Percentiles rank a stretch among this genome's conserved stretches.
These are phyloP conservation scores for Microplitis deprimator DNA, from an alignment of 2,888 invertebrate species.

Conservation along the genomic window DNA sequence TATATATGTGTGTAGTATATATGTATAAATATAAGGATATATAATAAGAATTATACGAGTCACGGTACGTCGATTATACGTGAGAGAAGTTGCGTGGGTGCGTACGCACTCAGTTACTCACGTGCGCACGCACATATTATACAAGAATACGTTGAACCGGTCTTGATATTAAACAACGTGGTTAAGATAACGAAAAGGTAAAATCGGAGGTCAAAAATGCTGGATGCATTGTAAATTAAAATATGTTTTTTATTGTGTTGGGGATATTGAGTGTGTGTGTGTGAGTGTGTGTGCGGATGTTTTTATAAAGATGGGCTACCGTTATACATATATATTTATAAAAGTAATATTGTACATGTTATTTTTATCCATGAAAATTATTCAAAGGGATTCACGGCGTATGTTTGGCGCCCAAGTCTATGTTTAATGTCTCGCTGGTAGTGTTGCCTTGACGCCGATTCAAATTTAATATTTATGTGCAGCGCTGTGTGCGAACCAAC, in stretches of 20 bases:
- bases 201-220: conserved; percentile 31
- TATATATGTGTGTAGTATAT: not conserved
- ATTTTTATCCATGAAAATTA: not conserved
- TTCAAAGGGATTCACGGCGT: not conserved
- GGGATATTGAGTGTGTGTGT: conserved; percentile 1
- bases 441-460: conserved; percentile 16
- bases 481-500: not conserved
- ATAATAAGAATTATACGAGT: conserved; percentile 8
- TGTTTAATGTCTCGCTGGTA: conserved; percentile 2
- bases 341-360: not conserved
- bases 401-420: not conserved
- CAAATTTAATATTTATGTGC: conserved; percentile 35
- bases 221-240: conserved; percentile 29
- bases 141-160: conserved; percentile 44
- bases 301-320: not conserved
- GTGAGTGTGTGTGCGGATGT: conserved; percentile 9
- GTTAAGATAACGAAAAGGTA: conserved; percentile 8
- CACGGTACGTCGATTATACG: conserved; percentile 33
- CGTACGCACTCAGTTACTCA: conserved; percentile 38
- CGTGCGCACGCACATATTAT: conserved; percentile 51
- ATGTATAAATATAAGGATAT: not conserved
- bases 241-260: not conserved
- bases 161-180: conserved; percentile 14
- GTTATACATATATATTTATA: no score
- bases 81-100: conserved; percentile 43